A percentile compares a stretch with the other conserved stretches of the same genome.
These are phyloP conservation scores for Ophion obscuratus DNA, from an alignment of 2,888 invertebrate species.

Conservation along the genomic window DNA sequence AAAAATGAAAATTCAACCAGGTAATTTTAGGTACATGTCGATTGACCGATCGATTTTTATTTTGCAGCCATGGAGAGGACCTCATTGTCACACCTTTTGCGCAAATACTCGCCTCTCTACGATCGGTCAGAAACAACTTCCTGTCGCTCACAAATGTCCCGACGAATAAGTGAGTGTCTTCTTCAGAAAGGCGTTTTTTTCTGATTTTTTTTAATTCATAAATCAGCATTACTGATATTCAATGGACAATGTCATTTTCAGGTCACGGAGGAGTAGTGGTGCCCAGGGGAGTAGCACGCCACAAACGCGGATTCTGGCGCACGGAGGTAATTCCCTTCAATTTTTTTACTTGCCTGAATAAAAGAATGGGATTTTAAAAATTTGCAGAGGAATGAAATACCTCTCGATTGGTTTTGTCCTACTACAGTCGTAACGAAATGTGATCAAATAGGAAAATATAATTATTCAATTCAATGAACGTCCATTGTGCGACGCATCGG, in stretches of 20 bases:
- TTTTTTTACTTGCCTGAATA: neutral
- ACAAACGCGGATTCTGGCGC: conserved; percentile 90
- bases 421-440: no score
- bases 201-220: conserved; percentile 4
- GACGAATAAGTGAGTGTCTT: conserved; percentile 91
- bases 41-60: conserved; percentile 68
- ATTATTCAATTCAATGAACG: no score
- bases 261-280: conserved; percentile 92
- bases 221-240: neutral
- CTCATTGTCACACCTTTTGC: conserved; percentile 99
- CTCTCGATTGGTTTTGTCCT: no score
- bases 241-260: conserved; percentile 82
- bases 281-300: conserved; percentile 90
- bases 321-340: conserved; percentile 87
- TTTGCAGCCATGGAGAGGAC: conserved; percentile 97
- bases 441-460: no score
- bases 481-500: no score
- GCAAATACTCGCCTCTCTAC: conserved; percentile 99
- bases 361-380: neutral
- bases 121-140: conserved; percentile 99
- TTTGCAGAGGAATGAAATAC: neutral
- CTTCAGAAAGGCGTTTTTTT: conserved; percentile 24
- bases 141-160: conserved; percentile 98
- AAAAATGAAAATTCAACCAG: conserved; percentile 16
- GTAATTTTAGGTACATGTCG: conserved; percentile 35